phyloP scores from a whole-genome alignment of 2,797 vertebrate genomes.

The Eulemur mongoz region DNA sequence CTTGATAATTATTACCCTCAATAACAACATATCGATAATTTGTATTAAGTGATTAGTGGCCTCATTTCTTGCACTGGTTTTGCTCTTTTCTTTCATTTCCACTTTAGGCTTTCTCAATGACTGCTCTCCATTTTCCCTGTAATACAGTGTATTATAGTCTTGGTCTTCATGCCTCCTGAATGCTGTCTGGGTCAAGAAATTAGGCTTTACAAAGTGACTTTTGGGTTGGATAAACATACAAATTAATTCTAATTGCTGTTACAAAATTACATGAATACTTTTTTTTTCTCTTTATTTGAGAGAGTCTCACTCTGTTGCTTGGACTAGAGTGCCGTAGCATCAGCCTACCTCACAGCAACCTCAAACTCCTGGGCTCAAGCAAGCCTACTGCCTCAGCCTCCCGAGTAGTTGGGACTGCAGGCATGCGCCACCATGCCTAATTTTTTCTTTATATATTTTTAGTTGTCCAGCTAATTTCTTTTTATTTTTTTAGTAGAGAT shows the following conservation, averaged over 20 bases:
- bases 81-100: constrained; percentile 6
- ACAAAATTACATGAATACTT: not conserved
- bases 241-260: not conserved
- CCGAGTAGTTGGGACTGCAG: no score
- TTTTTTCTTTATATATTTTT: no score
- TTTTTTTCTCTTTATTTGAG: no score
- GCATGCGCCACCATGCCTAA: no score
- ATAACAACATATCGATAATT: not conserved
- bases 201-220: constrained; percentile 8
- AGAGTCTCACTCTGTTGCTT: no score
- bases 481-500: no score
- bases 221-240: not conserved
- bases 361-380: no score
- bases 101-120: not conserved
- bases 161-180: not conserved
- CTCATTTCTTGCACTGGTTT: not conserved
- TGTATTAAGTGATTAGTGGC: not conserved
- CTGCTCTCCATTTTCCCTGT: not conserved
- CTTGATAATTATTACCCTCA: not conserved
- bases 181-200: not conserved
- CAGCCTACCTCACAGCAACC: no score
- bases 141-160: not conserved
- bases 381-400: no score
- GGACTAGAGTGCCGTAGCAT: no score
- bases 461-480: no score